These are phyloP conservation scores for Zapornia atra DNA, from an alignment of 2,113 vertebrate genomes.

Conservation along the genomic window DNA sequence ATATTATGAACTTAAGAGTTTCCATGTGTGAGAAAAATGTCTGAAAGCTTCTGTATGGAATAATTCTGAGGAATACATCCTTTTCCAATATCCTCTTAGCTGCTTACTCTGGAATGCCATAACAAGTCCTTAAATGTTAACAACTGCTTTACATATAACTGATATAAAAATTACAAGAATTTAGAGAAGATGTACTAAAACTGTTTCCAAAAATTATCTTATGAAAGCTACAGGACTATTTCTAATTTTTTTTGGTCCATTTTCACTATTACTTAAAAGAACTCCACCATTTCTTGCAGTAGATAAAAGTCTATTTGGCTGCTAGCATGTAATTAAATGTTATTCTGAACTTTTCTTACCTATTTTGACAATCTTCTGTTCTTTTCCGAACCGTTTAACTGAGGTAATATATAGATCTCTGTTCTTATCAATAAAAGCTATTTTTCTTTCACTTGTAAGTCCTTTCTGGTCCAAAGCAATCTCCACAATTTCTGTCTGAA, in stretches of 20 bases:
- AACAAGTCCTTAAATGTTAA: background rate
- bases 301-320: background rate
- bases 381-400: constrained; percentile 86
- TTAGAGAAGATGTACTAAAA: background rate
- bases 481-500: constrained; percentile 90
- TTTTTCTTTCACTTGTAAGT: constrained; percentile 87
- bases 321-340: background rate
- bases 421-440: constrained; percentile 95
- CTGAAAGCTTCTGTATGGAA: background rate
- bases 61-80: background rate
- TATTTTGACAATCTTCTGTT: constrained; percentile 90
- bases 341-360: constrained; percentile 76
- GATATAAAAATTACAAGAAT: background rate
- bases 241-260: background rate
- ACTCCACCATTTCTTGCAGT: background rate
- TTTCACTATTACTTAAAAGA: background rate
- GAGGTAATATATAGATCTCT: constrained; percentile 91
- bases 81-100: background rate
- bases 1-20: background rate
- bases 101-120: background rate
- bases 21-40: background rate
- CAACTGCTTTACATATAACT: background rate
- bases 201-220: background rate
- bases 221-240: background rate
- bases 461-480: constrained; percentile 94